These are phyloP conservation scores for Avahi laniger DNA, from an alignment of 2,797 vertebrate genomes.

Conservation along the genomic window DNA sequence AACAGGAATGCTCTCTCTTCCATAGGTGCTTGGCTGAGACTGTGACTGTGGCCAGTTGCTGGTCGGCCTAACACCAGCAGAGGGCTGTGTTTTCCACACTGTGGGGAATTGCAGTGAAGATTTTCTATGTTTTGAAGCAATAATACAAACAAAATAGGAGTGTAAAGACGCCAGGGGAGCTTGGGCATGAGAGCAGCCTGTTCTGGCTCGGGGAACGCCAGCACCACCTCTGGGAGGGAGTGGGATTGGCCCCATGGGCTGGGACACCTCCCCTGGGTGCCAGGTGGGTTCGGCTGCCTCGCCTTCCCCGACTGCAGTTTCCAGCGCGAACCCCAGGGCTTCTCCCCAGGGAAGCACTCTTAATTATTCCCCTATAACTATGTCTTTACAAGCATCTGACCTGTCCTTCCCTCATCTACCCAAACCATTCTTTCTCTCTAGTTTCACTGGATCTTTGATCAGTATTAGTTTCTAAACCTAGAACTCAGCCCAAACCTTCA, in stretches of 20 bases:
- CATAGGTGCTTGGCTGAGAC: accelerated
- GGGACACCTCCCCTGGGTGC: neutral
- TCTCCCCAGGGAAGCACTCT: neutral
- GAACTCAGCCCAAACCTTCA: neutral
- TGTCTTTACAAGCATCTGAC: neutral
- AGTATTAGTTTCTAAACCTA: neutral
- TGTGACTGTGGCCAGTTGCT: accelerated
- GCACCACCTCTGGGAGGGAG: constrained; percentile 79
- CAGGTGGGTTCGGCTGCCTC: accelerated
- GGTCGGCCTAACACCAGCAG: neutral
- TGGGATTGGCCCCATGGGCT: neutral
- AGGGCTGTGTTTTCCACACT: too few species aligned
- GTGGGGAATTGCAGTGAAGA: neutral
- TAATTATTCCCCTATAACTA: neutral
- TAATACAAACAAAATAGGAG: neutral
- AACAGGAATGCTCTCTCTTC: accelerated
- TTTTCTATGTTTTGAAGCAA: neutral
- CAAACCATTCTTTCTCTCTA: neutral
- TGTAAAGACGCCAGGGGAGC: neutral
- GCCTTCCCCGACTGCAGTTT: neutral
- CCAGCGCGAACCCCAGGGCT: neutral
- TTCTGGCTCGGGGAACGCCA: constrained; percentile 24
- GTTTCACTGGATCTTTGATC: neutral
- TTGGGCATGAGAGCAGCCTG: accelerated
- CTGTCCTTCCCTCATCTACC: neutral